Percentiles rank a stretch among this genome's conserved stretches.
Evolutionary conservation across 2,113 vertebrate genomes (phyloP).

Genomic region (Gopherus evgoodei): DNA sequence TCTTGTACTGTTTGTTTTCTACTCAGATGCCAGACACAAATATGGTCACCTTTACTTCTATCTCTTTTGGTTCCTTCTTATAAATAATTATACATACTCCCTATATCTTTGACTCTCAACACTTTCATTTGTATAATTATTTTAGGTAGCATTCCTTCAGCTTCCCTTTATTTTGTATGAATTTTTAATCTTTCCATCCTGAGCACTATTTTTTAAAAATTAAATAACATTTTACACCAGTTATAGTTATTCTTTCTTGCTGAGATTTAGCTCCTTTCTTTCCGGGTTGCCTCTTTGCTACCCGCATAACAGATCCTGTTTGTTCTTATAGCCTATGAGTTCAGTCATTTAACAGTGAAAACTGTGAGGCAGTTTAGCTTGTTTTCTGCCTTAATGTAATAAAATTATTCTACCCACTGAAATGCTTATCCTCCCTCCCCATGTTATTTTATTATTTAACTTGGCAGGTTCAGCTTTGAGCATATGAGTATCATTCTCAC

Average conservation of each 20-base stretch:
- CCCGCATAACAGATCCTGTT: not conserved
- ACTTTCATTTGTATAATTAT: not conserved
- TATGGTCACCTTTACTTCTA: not conserved
- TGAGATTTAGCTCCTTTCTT: not conserved
- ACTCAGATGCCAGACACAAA: not conserved
- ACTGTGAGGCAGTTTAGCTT: constrained; percentile 15
- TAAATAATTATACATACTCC: not conserved
- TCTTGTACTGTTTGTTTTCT: not conserved
- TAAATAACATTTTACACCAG: not conserved
- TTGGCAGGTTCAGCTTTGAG: constrained; percentile 45
- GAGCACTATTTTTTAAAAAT: not conserved
- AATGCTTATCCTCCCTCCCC: not conserved
- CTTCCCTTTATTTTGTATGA: not conserved
- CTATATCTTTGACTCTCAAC: not conserved
- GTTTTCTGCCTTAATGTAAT: constrained; percentile 34
- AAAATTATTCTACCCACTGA: constrained; percentile 8
- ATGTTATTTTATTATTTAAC: constrained; percentile 64
- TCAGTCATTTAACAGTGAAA: not conserved
- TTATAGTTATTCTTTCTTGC: not conserved
- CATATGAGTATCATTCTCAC: constrained; percentile 1
- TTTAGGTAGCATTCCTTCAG: not conserved
- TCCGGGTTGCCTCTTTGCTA: not conserved
- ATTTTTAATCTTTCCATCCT: not conserved
- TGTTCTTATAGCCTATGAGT: constrained; percentile 7
- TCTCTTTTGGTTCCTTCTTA: not conserved